phyloP scores from a whole-genome alignment of 2,888 invertebrate genomes.

The Ectropis crepuscularia region DNA sequence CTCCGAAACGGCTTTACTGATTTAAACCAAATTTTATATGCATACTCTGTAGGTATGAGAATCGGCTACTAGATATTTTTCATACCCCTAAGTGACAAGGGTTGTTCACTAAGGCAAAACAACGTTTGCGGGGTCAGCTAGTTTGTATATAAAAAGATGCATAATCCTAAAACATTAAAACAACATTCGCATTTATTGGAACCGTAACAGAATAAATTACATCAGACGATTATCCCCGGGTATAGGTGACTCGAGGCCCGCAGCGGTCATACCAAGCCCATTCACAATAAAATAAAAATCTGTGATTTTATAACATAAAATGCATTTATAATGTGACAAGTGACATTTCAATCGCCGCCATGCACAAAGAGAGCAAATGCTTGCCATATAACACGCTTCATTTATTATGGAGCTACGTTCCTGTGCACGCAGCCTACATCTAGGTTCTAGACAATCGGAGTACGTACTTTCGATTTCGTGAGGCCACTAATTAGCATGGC shows the following conservation, averaged over 20 bases:
- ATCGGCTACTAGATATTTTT: no score
- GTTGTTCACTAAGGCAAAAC: no score
- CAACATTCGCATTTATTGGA: neutral
- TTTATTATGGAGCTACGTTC: conserved; percentile 61
- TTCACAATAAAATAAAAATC: conserved; percentile 19
- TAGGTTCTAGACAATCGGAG: conserved; percentile 61
- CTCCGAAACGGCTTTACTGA: no score
- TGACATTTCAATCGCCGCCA: conserved; percentile 44
- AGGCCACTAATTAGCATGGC: conserved; percentile 80
- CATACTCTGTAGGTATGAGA: no score
- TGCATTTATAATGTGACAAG: conserved; percentile 38
- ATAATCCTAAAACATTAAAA: no score
- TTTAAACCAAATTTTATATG: no score
- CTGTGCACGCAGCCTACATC: conserved; percentile 67
- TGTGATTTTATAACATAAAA: conserved; percentile 11
- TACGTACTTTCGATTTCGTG: conserved; percentile 81
- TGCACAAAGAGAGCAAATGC: conserved; percentile 41
- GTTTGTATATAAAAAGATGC: no score
- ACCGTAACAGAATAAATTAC: neutral
- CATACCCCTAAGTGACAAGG: no score
- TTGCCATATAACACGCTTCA: conserved; percentile 44
- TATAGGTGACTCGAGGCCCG: conserved; percentile 4
- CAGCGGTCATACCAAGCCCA: conserved; percentile 22
- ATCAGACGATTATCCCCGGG: conserved; percentile 23
- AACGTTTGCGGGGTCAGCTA: no score